Percentiles rank a stretch among this genome's conserved stretches.
These are phyloP conservation scores for Holotrichia oblita DNA, from an alignment of 1,140 invertebrate genomes.

Conservation along the genomic window DNA sequence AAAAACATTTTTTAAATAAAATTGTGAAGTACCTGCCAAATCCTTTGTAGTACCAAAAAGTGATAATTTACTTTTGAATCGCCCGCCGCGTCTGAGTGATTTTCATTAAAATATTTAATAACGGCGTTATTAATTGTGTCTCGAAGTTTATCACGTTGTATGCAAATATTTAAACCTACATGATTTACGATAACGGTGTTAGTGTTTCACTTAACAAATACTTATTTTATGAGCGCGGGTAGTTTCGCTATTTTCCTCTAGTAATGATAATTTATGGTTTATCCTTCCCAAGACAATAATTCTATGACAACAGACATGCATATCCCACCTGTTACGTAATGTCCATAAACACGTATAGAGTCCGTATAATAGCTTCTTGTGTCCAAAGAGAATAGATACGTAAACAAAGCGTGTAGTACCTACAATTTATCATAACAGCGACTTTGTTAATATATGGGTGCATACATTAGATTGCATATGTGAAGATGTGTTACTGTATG, in stretches of 20 bases:
- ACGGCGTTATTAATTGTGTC: no score
- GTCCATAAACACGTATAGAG: not conserved
- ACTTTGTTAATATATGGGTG: not conserved
- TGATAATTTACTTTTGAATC: no score
- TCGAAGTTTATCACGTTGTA: no score
- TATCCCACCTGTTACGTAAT: not conserved
- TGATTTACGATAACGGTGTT: not conserved
- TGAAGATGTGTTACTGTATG: not conserved
- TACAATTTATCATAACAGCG: no score
- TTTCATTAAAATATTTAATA: no score
- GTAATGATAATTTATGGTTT: not conserved
- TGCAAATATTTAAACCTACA: not conserved
- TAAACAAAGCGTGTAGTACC: slow-evolving; percentile 1
- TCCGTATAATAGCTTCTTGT: slow-evolving; percentile 9
- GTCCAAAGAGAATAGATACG: slow-evolving; percentile 16
- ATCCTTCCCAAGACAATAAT: slow-evolving; percentile 10
- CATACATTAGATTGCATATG: no score
- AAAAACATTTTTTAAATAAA: no score
- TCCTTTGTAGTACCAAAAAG: no score
- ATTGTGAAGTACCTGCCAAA: no score
- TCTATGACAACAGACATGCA: not conserved
- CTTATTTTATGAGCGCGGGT: not conserved
- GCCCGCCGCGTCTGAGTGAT: no score
- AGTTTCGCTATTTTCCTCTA: not conserved
- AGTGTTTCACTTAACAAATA: slow-evolving; percentile 13